Base-by-base conservation (phyloP, 1,140 invertebrate species). In the Drosophila hydei region DNA sequence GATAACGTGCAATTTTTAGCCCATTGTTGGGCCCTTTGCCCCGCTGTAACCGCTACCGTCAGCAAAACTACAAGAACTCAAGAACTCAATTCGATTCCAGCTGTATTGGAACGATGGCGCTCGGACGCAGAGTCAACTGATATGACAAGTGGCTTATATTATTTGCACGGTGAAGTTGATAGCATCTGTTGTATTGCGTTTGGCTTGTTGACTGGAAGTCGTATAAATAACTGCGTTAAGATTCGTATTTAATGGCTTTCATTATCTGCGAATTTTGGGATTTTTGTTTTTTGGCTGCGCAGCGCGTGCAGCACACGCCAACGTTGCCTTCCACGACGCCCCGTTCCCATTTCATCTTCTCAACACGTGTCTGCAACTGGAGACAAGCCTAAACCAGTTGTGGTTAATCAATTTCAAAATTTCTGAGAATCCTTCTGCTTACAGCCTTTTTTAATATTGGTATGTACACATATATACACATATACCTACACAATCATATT, bases 181-280 rank as follows among this genome's bases (percentile, higher is more conserved):
- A 70, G 69, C 25, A 67, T 75, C 61, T 74, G 55, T n/a, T 8
- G 18, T 36, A n/a, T n/a, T n/a, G n/a, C n/a, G n/a, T n/a, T n/a
- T n/a, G n/a, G n/a, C n/a, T n/a, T 69, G 73, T 71, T 80, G 60
- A 40, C 27, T 38, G 50, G 12, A 68, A 63, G 36, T 62, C 65
- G 50, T 68, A 80, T 77, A 85, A 87, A 87, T 77, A 85, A 85
- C 62, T 74, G 65, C 70, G 58, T 71, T 62, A 65, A 88, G 75
- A 85, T 85, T 65, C 69, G 45, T 61, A 58, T 87, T 85, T 77
- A 85, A 85, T 81, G 81, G 61, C 69, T 77, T 88, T 63, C 71
- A 65, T 85, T 85, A 85, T 87, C 81, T 30, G 38, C 8, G 18
- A 18, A 33, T n/a, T 33, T 30, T 33, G 18, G 25, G 25, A n/a